Evolutionary conservation across 2,797 vertebrate species (phyloP).

Genomic region (Fistularia commersonii): DNA sequence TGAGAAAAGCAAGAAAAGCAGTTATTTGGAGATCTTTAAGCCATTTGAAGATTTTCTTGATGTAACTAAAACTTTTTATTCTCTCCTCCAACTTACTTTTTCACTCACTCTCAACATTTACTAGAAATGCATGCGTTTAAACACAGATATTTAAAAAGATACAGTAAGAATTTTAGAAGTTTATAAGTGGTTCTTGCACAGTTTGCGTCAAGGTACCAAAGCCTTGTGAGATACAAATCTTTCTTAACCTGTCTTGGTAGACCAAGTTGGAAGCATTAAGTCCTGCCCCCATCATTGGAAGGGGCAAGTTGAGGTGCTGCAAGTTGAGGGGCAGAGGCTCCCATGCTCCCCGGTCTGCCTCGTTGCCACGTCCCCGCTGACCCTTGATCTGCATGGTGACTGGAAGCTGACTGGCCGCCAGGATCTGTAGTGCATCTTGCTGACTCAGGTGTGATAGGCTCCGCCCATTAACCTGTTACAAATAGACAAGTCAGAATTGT

Average conservation of each 20-base stretch:
- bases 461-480: slow-evolving; percentile 64
- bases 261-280: slow-evolving; percentile 56
- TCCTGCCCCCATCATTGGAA: slow-evolving; percentile 46
- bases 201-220: no score
- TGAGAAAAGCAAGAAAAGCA: slow-evolving; percentile 30
- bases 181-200: no score
- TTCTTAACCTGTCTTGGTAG: slow-evolving; percentile 71
- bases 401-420: slow-evolving; percentile 74
- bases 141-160: no score
- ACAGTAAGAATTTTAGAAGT: no score
- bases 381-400: slow-evolving; percentile 79
- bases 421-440: slow-evolving; percentile 71
- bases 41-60: background rate
- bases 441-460: slow-evolving; percentile 74
- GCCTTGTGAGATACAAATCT: background rate
- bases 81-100: no score
- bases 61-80: no score
- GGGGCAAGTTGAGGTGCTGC: slow-evolving; percentile 68
- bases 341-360: slow-evolving; percentile 64
- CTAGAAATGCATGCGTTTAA: no score
- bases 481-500: background rate
- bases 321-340: slow-evolving; percentile 69
- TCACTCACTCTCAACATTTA: no score
- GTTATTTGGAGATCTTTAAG: background rate
- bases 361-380: slow-evolving; percentile 59